Base-by-base conservation (phyloP, 2,888 invertebrate genomes). In the Julus scanicus region DNA sequence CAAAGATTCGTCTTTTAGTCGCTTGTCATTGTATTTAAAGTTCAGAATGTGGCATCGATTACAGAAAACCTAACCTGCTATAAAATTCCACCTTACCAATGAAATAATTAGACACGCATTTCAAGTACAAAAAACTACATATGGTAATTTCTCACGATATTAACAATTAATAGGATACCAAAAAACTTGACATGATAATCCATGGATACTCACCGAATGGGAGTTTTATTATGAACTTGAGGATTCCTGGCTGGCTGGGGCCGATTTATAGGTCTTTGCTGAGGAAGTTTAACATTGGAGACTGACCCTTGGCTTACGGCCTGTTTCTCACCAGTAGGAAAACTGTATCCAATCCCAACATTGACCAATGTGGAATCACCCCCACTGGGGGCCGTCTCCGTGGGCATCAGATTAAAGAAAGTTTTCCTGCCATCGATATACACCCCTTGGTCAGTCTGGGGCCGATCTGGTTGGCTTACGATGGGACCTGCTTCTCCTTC, bases 381-480 rank as follows among this genome's bases (percentile, higher is more conserved):
- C 71, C 53, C 86, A 37, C 88, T 86, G 37, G 40, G 39, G 5
- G 37, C 63, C 5, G 89, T 71, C 84, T 89, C 89, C 1, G 91
- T 90, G 2, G 91, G 91, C 92, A 97, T 96, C 83, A 97, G 93
- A 93, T 97, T 96, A 90, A 97, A 94, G 91, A 97, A 97, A 0
- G 97, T 97, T 91, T 97, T 94, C 93, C 97, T 96, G 63, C 97
- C 97, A 91, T 97, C 97, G 89, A 97, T 97, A 40, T 97, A 97
- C 20, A 97, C 97, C 92, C 96, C 97, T 44, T 97, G 96, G 91
- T 97, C 95, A 49, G 89, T 37, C 37, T 86, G 20, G 2, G 86
- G 48, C 20, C 63, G 63, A 29, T 20, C 20, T 4, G 86, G 85
- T 15, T 86, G 88, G 37, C 71, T 87, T 11, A 88, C 71, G 37